A percentile compares a stretch with the other conserved stretches of the same genome.
phyloP scores from a whole-genome alignment of 2,797 vertebrate genomes.

The Coreius guichenoti region DNA sequence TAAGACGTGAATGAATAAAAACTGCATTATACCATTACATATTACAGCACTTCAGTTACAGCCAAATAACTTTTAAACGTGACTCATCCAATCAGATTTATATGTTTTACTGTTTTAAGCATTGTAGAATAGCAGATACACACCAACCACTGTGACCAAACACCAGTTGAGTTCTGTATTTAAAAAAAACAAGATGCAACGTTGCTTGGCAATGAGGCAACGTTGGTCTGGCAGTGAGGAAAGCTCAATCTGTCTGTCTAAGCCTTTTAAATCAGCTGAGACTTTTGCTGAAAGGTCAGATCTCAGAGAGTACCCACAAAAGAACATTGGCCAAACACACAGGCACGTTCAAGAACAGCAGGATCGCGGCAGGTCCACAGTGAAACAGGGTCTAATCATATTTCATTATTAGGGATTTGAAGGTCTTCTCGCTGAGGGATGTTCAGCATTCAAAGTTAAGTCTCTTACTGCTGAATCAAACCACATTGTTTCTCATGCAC shows the following conservation, averaged over 20 bases:
- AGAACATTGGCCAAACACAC: neutral
- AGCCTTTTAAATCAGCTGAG: constrained; percentile 2
- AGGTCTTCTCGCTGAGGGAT: constrained; percentile 22
- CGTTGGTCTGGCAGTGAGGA: neutral
- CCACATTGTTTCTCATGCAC: constrained; percentile 14
- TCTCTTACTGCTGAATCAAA: constrained; percentile 26
- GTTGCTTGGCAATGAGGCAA: neutral
- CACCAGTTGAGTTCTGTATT: neutral
- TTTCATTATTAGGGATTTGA: constrained; percentile 55
- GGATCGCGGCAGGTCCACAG: constrained; percentile 16
- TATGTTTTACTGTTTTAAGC: neutral
- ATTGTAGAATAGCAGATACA: neutral
- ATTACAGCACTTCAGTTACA: neutral
- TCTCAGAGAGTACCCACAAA: neutral
- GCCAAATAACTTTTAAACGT: neutral
- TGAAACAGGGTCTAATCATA: constrained; percentile 22
- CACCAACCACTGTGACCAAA: neutral
- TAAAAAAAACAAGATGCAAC: neutral
- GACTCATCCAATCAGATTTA: too few species aligned
- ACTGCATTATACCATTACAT: neutral
- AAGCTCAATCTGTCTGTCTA: constrained; percentile 12
- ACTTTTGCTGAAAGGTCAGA: constrained; percentile 15
- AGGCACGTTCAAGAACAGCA: neutral
- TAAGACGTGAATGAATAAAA: neutral
- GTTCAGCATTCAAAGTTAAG: constrained; percentile 28